phyloP scores from a whole-genome alignment of 2,797 vertebrate species.

The Microcaecilia unicolor region DNA sequence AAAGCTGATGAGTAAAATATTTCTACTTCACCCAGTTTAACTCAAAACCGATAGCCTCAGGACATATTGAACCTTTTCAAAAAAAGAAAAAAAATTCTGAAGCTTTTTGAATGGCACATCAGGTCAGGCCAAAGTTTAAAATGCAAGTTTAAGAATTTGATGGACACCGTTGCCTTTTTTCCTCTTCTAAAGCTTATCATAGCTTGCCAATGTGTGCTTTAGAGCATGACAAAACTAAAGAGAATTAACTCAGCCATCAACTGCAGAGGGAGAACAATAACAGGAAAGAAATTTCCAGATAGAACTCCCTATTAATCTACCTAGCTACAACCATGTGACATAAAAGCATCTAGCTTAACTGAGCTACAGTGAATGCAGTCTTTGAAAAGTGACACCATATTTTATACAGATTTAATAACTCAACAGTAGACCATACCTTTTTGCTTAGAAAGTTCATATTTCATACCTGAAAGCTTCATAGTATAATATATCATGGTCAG shows the following conservation, averaged over 20 bases:
- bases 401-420: neutral
- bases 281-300: slow-evolving; percentile 82
- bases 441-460: too few relatives aligned
- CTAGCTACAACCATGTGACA: slow-evolving; percentile 53
- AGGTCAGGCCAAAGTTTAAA: slow-evolving; percentile 94
- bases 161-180: slow-evolving; percentile 71
- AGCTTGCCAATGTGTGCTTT: slow-evolving; percentile 89
- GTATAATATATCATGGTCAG: too few relatives aligned
- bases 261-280: slow-evolving; percentile 92
- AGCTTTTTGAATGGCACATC: slow-evolving; percentile 89
- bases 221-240: slow-evolving; percentile 96
- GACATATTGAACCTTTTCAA: slow-evolving; percentile 89
- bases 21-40: slow-evolving; percentile 99
- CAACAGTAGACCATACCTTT: too few relatives aligned
- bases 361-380: slow-evolving; percentile 17
- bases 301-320: slow-evolving; percentile 78
- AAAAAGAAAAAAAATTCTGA: slow-evolving; percentile 91
- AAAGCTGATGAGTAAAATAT: slow-evolving; percentile 99
- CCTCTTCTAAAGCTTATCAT: slow-evolving; percentile 83
- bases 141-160: slow-evolving; percentile 86
- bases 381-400: slow-evolving; percentile 21
- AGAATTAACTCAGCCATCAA: slow-evolving; percentile 98
- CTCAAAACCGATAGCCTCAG: slow-evolving; percentile 98
- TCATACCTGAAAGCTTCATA: too few relatives aligned
- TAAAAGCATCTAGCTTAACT: slow-evolving; percentile 38